Conservation (phyloP, 2,113 vertebrate genomes). For the Haemorhous mexicanus region DNA sequence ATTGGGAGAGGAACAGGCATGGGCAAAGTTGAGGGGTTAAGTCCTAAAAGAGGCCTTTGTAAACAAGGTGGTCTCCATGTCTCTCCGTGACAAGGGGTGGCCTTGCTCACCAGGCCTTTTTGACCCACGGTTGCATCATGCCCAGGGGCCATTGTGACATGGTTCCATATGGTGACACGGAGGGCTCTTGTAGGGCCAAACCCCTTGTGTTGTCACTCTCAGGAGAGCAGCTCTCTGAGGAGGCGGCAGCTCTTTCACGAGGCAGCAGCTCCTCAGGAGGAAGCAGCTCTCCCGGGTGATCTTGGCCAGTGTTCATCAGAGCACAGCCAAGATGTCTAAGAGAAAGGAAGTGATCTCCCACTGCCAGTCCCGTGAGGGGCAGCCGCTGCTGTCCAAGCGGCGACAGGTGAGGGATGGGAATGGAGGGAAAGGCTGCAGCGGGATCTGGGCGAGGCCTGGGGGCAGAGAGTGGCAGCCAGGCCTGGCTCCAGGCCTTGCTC, state of each 20-base stretch:
- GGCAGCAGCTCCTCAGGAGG: no score
- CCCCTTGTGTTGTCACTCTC: neutral
- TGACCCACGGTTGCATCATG: accelerated
- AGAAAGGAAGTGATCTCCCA: accelerated
- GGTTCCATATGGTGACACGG: accelerated
- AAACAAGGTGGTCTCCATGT: neutral
- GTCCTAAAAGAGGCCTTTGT: neutral
- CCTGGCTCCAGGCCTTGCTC: neutral
- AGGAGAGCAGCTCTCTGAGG: neutral
- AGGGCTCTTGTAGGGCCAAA: neutral
- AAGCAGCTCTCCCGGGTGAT: neutral
- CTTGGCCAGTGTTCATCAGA: neutral
- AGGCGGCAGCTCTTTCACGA: no score
- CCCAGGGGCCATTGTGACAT: neutral
- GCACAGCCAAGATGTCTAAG: accelerated
- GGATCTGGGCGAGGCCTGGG: neutral
- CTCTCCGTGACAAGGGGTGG: neutral
- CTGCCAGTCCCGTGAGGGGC: neutral
- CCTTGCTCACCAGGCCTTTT: neutral
- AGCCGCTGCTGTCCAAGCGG: neutral
- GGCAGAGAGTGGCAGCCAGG: neutral
- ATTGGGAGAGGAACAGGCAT: neutral
- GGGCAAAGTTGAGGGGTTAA: neutral
- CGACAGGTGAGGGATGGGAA: neutral
- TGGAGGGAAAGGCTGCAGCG: neutral